Evolutionary conservation across 2,113 vertebrate genomes (phyloP).

Genomic region (Poecile atricapillus): DNA sequence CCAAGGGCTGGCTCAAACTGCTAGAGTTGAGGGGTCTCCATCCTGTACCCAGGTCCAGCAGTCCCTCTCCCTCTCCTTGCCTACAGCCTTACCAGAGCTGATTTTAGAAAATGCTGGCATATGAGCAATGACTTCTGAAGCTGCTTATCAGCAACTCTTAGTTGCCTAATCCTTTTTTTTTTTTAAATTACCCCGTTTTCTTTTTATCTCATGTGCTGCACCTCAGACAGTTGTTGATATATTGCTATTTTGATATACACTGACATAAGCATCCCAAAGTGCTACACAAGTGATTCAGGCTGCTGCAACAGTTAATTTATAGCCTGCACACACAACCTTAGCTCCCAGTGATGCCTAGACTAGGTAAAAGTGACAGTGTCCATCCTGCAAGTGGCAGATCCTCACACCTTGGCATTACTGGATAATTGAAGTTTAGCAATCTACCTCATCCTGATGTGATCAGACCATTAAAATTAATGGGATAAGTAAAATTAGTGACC

Average conservation of each 20-base stretch:
- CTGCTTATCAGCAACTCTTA: not conserved
- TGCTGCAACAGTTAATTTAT: conserved; percentile 31
- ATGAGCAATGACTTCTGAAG: not conserved
- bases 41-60: not conserved
- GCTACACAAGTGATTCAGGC: conserved; percentile 12
- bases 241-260: conserved; percentile 30
- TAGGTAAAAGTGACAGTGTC: conserved; percentile 1
- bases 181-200: not conserved
- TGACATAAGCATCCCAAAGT: conserved; percentile 13
- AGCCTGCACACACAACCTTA: not conserved
- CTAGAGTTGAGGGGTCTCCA: not conserved
- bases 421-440: conserved; percentile 36
- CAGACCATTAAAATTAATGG: conserved; percentile 23
- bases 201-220: not conserved
- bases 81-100: not conserved
- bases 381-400: not conserved
- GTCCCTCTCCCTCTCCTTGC: not conserved
- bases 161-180: not conserved
- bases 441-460: conserved; percentile 47
- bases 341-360: not conserved
- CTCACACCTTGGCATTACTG: not conserved
- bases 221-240: not conserved
- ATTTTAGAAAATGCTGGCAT: not conserved
- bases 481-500: not conserved
- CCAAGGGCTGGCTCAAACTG: not conserved